Evolutionary conservation across 2,888 invertebrate genomes (phyloP), one percentile per base, ranked within the genome.

Genomic region (Zonitis immaculata): DNA sequence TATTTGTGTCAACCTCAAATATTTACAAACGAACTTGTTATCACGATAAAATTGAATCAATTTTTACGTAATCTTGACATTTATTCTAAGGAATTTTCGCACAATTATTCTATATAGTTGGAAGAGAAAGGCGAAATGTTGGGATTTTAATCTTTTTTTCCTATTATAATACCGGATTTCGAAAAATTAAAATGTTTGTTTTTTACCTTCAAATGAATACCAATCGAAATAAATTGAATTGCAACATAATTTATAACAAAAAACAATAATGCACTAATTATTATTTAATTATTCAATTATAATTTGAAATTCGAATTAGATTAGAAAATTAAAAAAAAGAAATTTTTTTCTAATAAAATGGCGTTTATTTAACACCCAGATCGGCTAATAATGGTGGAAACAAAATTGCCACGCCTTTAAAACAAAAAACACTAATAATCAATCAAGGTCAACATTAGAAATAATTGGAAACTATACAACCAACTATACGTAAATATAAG

Each of bases 321-420:
- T 3, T 22, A 22, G 5, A 22, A 22, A 22, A 22, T 26, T 1
- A 26, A 6, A n/a, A n/a, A 16, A 35, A 16, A 6, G 20, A 39
- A 11, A 63, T 63, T 59, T 58, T 56, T 46, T n/a, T n/a, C n/a
- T n/a, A n/a, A 46, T 35, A 65, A 66, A 66, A 67, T 65, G 65
- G 66, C 66, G 66, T 63, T 60, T 60, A 63, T 60, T 55, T 62
- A 66, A 64, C 65, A 66, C 67, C 66, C 64, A 58, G 45, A 20
- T 20, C 8, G 39, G 39, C 39, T 20, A 20, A 39, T 39, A 9
- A 18, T 39, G 18, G 39, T 9, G 39, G 39, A 39, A 39, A 39
- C 51, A 63, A 53, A 57, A 58, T 57, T 59, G 62, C 66, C 67
- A 67, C 62, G 62, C 63, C 62, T 56, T 56, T 44, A 51, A 56